Evolutionary conservation across 2,113 vertebrate genomes (phyloP).

Genomic region (Carlito syrichta): DNA sequence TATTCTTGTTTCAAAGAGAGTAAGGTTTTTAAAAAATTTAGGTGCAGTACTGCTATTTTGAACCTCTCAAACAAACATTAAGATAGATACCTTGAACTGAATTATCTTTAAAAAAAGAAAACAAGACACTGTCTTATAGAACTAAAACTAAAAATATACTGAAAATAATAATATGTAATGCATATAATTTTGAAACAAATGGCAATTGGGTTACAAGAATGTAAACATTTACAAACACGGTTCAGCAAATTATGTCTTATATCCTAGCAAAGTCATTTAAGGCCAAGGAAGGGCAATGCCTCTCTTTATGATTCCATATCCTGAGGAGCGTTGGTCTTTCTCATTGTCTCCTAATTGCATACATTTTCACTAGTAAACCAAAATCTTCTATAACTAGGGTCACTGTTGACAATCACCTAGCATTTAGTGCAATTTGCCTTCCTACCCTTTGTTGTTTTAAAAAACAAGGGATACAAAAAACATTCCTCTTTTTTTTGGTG

Average conservation of each 20-base stretch:
- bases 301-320: not conserved
- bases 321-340: not conserved
- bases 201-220: not conserved
- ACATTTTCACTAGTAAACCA: not conserved
- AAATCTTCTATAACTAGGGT: not conserved
- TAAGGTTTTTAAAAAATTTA: not conserved
- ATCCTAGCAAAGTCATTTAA: not conserved
- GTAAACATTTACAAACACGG: not conserved
- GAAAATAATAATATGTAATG: not conserved
- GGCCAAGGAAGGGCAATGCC: not conserved
- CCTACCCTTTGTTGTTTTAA: not conserved
- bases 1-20: conserved; percentile 11
- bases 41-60: not conserved
- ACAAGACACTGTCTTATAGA: not conserved
- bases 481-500: not conserved
- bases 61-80: not conserved
- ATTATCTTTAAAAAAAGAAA: not conserved
- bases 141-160: not conserved
- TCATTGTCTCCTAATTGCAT: not conserved
- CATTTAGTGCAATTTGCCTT: not conserved
- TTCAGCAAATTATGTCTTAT: conserved; percentile 8
- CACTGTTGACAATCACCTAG: not conserved
- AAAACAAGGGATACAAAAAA: not conserved
- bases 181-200: conserved; percentile 4
- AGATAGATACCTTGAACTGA: not conserved